phyloP scores from a whole-genome alignment of 2,888 invertebrate species.

The Drosophila anomelani region DNA sequence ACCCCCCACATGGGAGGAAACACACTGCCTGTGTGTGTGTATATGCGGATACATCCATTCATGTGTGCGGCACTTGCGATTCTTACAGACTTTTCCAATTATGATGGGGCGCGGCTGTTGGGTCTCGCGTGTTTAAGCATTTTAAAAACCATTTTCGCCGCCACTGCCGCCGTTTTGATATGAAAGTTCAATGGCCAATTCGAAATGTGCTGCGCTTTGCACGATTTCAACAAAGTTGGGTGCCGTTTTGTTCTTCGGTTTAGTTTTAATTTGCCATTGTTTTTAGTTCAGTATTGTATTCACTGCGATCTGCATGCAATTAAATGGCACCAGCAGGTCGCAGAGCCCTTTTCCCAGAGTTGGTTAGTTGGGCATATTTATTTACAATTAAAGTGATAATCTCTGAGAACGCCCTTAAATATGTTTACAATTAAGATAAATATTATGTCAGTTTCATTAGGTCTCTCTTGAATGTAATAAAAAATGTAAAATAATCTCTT shows the following conservation, averaged over 20 bases:
- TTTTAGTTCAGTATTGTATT: conserved; percentile 14
- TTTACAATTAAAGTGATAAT: conserved; percentile 19
- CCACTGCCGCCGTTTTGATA: conserved; percentile 53
- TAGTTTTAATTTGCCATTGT: conserved; percentile 20
- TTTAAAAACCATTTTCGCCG: conserved; percentile 56
- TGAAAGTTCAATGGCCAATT: conserved; percentile 75
- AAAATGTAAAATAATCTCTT: neutral
- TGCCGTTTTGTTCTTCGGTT: conserved; percentile 50
- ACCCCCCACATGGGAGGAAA: neutral
- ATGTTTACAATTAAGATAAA: neutral
- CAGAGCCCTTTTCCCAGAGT: conserved; percentile 11
- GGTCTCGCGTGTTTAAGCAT: conserved; percentile 66
- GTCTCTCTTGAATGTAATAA: neutral
- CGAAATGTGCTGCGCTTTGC: conserved; percentile 52
- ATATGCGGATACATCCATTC: conserved; percentile 2
- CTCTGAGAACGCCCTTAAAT: neutral
- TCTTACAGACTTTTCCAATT: conserved; percentile 48
- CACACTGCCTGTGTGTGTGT: neutral
- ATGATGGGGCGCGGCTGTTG: conserved; percentile 53
- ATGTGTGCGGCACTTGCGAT: conserved; percentile 27
- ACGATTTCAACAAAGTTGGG: conserved; percentile 44
- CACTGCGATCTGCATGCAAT: conserved; percentile 37
- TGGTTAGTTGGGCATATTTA: neutral
- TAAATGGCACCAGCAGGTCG: conserved; percentile 27
- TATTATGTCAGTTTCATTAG: neutral